Evolutionary conservation across 2,113 vertebrate species (phyloP).

Genomic region (Neodontobutis hainanensis): DNA sequence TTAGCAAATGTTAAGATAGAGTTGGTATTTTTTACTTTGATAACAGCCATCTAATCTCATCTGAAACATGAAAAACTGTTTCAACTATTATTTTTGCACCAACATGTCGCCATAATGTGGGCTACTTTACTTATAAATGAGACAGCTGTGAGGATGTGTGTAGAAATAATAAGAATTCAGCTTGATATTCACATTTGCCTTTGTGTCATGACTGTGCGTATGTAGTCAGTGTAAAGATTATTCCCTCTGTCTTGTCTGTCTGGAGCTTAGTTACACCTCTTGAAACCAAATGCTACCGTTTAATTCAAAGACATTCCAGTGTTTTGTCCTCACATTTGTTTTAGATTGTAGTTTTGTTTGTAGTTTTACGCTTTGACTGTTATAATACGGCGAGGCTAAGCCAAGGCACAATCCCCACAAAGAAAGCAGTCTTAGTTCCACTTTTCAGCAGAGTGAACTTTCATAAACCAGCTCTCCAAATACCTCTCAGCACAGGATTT

Average conservation of each 20-base stretch:
- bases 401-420: slow-evolving; percentile 29
- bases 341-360: slow-evolving; percentile 10
- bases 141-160: no score
- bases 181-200: no score
- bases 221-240: no score
- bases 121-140: no score
- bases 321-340: slow-evolving; percentile 16
- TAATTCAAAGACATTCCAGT: slow-evolving; percentile 4
- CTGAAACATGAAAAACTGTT: slow-evolving; percentile 13
- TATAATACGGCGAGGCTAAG: slow-evolving; percentile 37
- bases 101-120: neutral
- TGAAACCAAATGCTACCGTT: slow-evolving; percentile 13
- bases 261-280: slow-evolving; percentile 19
- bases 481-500: slow-evolving; percentile 44
- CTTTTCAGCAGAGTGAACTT: slow-evolving; percentile 61
- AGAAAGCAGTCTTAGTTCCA: slow-evolving; percentile 67
- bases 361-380: slow-evolving; percentile 20
- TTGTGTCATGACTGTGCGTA: no score
- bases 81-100: neutral
- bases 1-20: slow-evolving; percentile 31
- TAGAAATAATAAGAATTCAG: no score
- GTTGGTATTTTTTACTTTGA: slow-evolving; percentile 46
- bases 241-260: slow-evolving; percentile 15
- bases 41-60: slow-evolving; percentile 18
- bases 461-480: slow-evolving; percentile 42